These are phyloP conservation scores for Platyura marginata DNA, from an alignment of 1,140 invertebrate species.

Conservation along the genomic window DNA sequence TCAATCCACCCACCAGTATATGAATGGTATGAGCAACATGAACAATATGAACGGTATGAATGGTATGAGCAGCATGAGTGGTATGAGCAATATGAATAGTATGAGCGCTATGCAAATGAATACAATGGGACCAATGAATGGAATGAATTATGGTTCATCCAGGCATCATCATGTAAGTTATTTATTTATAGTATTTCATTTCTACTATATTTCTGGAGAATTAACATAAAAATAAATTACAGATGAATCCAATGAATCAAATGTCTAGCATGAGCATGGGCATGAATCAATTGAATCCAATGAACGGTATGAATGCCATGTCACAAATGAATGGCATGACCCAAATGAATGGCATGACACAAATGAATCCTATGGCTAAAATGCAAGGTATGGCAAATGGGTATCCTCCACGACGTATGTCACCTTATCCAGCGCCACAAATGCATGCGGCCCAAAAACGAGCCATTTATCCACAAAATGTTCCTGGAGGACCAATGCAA, in stretches of 20 bases:
- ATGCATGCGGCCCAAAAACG: constrained; percentile 65
- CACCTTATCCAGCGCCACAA: constrained; percentile 59
- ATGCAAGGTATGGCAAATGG: constrained; percentile 26
- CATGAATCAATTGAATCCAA: constrained; percentile 30
- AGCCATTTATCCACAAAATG: constrained; percentile 12
- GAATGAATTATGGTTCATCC: constrained; percentile 19
- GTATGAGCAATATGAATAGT: constrained; percentile 37
- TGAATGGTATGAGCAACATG: constrained; percentile 32
- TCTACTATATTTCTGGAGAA: neutral
- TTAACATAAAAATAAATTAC: too few species aligned
- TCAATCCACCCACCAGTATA: constrained; percentile 7
- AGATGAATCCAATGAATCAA: constrained; percentile 24
- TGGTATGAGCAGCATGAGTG: constrained; percentile 34
- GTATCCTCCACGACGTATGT: constrained; percentile 38
- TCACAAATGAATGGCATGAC: constrained; percentile 34
- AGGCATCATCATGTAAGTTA: constrained; percentile 22
- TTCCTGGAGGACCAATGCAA: constrained; percentile 12
- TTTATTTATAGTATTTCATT: neutral
- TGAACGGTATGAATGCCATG: constrained; percentile 27
- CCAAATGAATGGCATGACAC: constrained; percentile 4
- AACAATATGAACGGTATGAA: constrained; percentile 32
- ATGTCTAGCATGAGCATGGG: constrained; percentile 28
- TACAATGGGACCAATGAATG: constrained; percentile 18
- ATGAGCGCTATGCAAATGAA: constrained; percentile 30
- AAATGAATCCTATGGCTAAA: constrained; percentile 20